Conservation (phyloP, 2,888 invertebrate species). For the Julus scandinavius region DNA sequence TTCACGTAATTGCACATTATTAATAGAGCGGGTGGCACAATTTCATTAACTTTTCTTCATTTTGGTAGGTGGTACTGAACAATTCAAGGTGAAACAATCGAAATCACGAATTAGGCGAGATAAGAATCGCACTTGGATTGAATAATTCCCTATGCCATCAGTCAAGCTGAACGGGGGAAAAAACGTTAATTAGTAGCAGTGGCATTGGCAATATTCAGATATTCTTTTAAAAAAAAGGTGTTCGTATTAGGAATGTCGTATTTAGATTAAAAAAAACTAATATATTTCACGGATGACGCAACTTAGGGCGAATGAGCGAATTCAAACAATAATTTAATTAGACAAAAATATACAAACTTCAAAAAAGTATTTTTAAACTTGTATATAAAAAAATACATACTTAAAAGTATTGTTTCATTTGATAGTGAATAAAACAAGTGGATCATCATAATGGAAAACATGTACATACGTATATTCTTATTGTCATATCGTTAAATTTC, state of each 20-base stretch:
- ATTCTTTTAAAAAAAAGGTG: background rate
- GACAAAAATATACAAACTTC: too few relatives aligned
- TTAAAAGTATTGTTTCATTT: too few relatives aligned
- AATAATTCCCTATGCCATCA: background rate
- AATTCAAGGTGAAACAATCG: slow-evolving; percentile 39
- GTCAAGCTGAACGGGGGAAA: background rate
- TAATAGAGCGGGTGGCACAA: slow-evolving; percentile 28
- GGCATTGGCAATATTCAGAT: background rate
- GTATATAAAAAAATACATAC: too few relatives aligned
- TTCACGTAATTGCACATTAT: slow-evolving; percentile 42
- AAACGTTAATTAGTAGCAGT: background rate
- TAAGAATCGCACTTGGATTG: background rate
- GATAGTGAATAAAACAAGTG: too few relatives aligned
- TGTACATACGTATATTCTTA: too few relatives aligned
- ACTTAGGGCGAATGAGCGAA: background rate
- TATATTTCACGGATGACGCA: background rate
- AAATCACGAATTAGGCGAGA: slow-evolving; percentile 30
- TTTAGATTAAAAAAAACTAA: background rate
- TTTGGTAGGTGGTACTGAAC: slow-evolving; percentile 35
- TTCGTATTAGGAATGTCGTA: background rate
- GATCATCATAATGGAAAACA: too few relatives aligned
- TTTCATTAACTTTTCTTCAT: slow-evolving; percentile 32
- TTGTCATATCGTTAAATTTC: too few relatives aligned
- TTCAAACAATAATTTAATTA: too few relatives aligned
- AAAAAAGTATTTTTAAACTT: too few relatives aligned